These are phyloP conservation scores for Turdus rufiventris DNA, from an alignment of 2,113 vertebrate species.

Conservation along the genomic window DNA sequence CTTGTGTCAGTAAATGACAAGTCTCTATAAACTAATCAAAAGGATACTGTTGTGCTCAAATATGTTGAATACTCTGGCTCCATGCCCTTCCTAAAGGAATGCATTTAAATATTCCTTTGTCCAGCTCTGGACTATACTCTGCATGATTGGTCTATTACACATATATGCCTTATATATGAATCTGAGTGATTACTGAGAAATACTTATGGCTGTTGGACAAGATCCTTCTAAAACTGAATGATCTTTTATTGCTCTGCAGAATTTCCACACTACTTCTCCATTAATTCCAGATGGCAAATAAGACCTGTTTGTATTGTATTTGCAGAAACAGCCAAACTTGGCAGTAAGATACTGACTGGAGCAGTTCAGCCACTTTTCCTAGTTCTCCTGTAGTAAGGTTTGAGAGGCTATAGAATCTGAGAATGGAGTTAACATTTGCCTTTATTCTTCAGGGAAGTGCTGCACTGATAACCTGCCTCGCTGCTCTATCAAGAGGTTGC, in stretches of 20 bases:
- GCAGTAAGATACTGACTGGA: background rate
- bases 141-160: background rate
- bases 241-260: background rate
- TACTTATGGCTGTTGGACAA: background rate
- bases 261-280: background rate
- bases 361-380: background rate
- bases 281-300: slow-evolving; percentile 21
- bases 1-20: background rate
- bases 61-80: background rate
- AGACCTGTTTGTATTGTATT: background rate
- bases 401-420: background rate
- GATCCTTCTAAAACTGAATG: background rate
- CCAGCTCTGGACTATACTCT: background rate
- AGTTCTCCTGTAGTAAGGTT: background rate
- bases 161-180: background rate
- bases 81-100: background rate
- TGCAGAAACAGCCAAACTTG: background rate
- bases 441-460: background rate
- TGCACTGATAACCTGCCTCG: background rate
- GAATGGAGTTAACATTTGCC: background rate
- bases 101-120: background rate
- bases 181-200: background rate
- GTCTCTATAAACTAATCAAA: background rate
- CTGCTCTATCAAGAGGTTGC: background rate
- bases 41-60: background rate